Conservation (phyloP, 2,113 vertebrate genomes). For the Suricata suricatta region DNA sequence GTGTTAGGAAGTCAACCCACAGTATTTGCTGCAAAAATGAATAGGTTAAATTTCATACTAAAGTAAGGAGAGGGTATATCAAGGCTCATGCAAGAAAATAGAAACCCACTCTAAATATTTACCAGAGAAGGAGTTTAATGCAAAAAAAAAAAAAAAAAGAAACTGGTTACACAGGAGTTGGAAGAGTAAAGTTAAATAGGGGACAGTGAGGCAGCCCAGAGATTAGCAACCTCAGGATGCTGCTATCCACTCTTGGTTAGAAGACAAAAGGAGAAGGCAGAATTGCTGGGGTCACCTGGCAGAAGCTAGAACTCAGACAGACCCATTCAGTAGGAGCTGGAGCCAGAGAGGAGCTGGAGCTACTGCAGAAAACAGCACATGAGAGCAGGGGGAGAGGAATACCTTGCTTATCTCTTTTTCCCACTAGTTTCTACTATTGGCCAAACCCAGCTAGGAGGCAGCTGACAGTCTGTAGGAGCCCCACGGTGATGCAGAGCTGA, state of each 20-base stretch:
- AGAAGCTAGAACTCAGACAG: neutral
- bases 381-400: neutral
- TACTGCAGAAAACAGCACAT: neutral
- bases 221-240: neutral
- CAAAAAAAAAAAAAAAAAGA: neutral
- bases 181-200: neutral
- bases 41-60: slow-evolving; percentile 20
- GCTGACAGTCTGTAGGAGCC: neutral
- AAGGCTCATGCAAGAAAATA: slow-evolving; percentile 37
- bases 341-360: neutral
- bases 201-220: neutral
- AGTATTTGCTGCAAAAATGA: neutral
- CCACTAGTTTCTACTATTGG: neutral
- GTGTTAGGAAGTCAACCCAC: slow-evolving; percentile 13
- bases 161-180: neutral
- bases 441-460: neutral
- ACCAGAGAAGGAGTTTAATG: slow-evolving; percentile 25
- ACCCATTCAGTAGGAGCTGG: neutral
- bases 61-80: slow-evolving; percentile 21
- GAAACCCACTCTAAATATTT: slow-evolving; percentile 45
- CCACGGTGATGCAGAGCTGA: neutral
- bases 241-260: neutral
- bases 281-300: neutral
- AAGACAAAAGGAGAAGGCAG: neutral
- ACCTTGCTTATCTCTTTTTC: neutral